Evolutionary conservation across 2,113 vertebrate species (phyloP), one percentile per base, ranked within the genome.

Genomic region (Mesoclemmys tuberculata): DNA sequence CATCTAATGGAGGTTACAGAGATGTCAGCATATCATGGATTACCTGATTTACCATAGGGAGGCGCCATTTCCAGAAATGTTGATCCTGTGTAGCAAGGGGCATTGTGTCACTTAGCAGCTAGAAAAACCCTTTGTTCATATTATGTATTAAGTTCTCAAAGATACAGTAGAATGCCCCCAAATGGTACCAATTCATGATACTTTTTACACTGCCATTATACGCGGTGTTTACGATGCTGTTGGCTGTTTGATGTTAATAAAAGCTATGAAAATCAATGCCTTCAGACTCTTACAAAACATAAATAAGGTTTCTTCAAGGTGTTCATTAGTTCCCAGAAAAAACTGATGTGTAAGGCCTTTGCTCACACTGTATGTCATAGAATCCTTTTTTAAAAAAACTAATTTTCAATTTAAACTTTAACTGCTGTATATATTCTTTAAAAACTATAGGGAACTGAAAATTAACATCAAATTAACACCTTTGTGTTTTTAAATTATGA

Each of bases 271-370:
- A 88, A 88, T 8, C 18, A 8, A 3, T 79, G 71, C 71, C 31
- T 90, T 94, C 83, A 85, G 80, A 85, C 77, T 92, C 38, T 89
- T 90, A 74, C 10, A 49, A 88, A 96, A 90, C 14, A 31, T 27
- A 80, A 89, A 75, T 89, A 80, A 91, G 44, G 49, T 93, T 94
- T 90, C 90, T 96, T 49, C 11, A 46, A 93, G 80, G 90, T 94
- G 61, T 89, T 61, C 7, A 4, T 95, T 96, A 75, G 90, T 93
- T 92, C 55, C 83, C 44, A 77, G 94, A 9, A 16, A 93, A n/a
- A n/a, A 24, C 2, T 95, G 55, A 92, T 94, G 94, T 96, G 29
- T 93, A 85, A 87, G 64, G 74, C 71, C n/a, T 90, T 97, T 93
- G 44, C 46, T 93, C 80, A 86, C 35, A 52, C 16, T 35, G 18